phyloP scores from a whole-genome alignment of 2,888 invertebrate species.

The Tinea trinotella region DNA sequence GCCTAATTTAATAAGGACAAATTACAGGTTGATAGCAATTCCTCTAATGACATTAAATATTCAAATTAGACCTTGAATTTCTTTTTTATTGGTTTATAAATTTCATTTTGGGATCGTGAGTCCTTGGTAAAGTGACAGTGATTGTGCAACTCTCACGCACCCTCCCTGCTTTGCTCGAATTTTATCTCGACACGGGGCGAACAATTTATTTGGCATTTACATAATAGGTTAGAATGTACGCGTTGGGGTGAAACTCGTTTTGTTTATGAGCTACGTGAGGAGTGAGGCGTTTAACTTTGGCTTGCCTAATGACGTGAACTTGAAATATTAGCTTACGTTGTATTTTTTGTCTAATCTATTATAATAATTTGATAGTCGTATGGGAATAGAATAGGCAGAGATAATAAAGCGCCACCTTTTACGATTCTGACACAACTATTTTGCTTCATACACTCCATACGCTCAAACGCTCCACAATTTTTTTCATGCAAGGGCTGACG shows the following conservation, averaged over 20 bases:
- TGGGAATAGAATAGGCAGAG: too few relatives aligned
- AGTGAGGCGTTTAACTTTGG: background rate
- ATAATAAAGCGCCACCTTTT: too few relatives aligned
- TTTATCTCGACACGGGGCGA: background rate
- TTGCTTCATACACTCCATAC: too few relatives aligned
- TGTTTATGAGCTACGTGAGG: constrained; percentile 12
- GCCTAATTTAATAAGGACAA: constrained; percentile 4
- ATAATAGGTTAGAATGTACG: background rate
- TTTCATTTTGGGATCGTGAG: background rate
- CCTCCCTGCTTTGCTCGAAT: background rate
- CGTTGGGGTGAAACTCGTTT: constrained; percentile 5
- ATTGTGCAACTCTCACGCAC: background rate
- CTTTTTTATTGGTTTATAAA: background rate
- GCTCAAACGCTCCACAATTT: too few relatives aligned
- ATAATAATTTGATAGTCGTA: too few relatives aligned
- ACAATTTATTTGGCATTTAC: constrained; percentile 5
- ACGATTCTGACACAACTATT: too few relatives aligned
- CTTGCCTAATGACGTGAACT: background rate
- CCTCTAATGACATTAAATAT: constrained; percentile 1
- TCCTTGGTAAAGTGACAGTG: background rate
- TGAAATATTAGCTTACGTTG: too few relatives aligned
- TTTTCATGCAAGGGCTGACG: too few relatives aligned
- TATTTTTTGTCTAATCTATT: too few relatives aligned
- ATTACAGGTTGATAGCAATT: background rate
- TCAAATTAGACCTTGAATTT: background rate